These are phyloP conservation scores for Carabus problematicus DNA, from an alignment of 2,888 invertebrate species.

Conservation along the genomic window DNA sequence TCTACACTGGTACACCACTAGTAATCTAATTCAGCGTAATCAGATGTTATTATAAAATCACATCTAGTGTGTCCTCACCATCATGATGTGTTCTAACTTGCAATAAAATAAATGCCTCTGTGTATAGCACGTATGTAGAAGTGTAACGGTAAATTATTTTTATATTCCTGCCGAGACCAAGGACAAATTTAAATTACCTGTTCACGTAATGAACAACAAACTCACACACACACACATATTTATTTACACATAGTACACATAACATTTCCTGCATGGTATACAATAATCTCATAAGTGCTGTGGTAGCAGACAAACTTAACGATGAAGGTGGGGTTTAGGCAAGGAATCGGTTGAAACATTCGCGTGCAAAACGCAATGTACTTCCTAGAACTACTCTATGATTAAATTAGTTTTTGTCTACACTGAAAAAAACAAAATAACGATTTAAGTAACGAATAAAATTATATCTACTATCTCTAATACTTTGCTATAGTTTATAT, in stretches of 20 bases:
- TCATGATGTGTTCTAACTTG: background rate
- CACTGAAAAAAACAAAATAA: no score
- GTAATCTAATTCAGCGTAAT: constrained; percentile 26
- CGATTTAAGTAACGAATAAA: no score
- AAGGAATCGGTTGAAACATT: background rate
- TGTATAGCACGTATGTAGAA: background rate
- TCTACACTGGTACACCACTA: constrained; percentile 2
- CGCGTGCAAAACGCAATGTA: no score
- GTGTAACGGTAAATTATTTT: constrained; percentile 29
- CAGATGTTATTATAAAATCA: constrained; percentile 19
- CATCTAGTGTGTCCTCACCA: constrained; percentile 11
- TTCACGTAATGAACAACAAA: constrained; percentile 26
- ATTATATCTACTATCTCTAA: no score
- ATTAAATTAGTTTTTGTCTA: no score
- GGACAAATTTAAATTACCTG: constrained; percentile 32
- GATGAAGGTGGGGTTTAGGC: background rate
- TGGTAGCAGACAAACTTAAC: background rate
- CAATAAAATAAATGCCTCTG: no score
- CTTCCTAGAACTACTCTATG: no score
- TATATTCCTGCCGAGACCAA: constrained; percentile 20
- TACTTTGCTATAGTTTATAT: no score
- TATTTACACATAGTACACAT: background rate
- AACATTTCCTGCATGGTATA: background rate
- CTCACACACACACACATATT: background rate
- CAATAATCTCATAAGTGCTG: constrained; percentile 3